Conservation (phyloP, 1,140 invertebrate genomes). For the Diploscapter pachys region DNA sequence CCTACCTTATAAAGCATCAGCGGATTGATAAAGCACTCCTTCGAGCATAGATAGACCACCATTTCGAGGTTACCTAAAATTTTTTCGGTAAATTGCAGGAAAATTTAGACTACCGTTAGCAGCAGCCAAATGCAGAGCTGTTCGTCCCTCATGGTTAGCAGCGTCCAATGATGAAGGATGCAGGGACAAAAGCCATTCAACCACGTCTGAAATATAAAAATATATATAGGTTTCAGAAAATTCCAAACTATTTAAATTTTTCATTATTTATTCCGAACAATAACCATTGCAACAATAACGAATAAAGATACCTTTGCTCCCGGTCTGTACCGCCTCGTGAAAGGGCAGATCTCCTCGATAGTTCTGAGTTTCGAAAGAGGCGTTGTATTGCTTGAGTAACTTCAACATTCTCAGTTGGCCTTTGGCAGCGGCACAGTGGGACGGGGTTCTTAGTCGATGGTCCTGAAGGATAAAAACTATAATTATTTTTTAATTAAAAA, state of each 20-base stretch:
- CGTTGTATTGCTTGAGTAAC: slow-evolving; percentile 74
- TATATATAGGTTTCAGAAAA: slow-evolving; percentile 10
- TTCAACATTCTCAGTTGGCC: slow-evolving; percentile 82
- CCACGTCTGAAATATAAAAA: slow-evolving; percentile 42
- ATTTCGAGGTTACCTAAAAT: slow-evolving; percentile 66
- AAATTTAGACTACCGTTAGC: slow-evolving; percentile 77
- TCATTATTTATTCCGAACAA: slow-evolving; percentile 1
- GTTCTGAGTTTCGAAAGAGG: slow-evolving; percentile 86
- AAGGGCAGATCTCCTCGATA: slow-evolving; percentile 82
- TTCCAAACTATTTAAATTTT: slow-evolving; percentile 5
- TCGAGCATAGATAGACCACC: slow-evolving; percentile 67
- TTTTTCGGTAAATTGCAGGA: too few relatives aligned
- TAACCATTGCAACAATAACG: background rate
- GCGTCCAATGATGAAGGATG: slow-evolving; percentile 79
- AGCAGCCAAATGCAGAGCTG: slow-evolving; percentile 86
- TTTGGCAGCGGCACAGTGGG: slow-evolving; percentile 86
- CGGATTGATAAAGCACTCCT: slow-evolving; percentile 60
- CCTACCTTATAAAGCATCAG: slow-evolving; percentile 55
- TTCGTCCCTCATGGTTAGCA: slow-evolving; percentile 85
- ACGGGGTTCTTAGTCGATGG: slow-evolving; percentile 60
- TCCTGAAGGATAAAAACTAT: slow-evolving; percentile 36
- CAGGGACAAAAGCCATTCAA: slow-evolving; percentile 75
- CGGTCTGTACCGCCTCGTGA: slow-evolving; percentile 89
- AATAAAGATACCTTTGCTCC: slow-evolving; percentile 69
- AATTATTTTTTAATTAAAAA: slow-evolving; percentile 19